A percentile compares a stretch with the other conserved stretches of the same genome.
Evolutionary conservation across 2,113 vertebrate species (phyloP).

Genomic region (Corythaixoides concolor): DNA sequence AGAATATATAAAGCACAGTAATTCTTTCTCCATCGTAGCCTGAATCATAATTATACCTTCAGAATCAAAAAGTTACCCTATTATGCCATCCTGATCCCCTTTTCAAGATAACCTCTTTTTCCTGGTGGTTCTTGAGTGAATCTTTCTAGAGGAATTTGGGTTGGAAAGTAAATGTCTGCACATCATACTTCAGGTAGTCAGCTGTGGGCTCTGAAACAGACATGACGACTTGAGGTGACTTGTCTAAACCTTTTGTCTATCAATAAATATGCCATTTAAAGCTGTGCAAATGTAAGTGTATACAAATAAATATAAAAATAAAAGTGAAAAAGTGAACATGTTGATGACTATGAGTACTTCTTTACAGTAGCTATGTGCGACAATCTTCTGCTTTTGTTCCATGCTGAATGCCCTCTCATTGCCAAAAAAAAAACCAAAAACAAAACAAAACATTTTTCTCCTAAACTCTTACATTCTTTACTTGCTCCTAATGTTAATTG

Average conservation of each 20-base stretch:
- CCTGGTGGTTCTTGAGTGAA: background rate
- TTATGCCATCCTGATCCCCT: background rate
- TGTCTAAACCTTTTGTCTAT: background rate
- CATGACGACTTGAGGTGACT: background rate
- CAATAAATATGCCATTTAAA: background rate
- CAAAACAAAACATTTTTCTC: background rate
- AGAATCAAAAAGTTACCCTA: background rate
- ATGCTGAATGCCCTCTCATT: background rate
- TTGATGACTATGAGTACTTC: background rate
- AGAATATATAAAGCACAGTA: background rate
- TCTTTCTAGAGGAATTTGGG: background rate
- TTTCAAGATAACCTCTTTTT: background rate
- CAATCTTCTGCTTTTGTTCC: background rate
- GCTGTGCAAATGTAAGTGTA: background rate
- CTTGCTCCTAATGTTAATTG: background rate
- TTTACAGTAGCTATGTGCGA: background rate
- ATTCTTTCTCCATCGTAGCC: background rate
- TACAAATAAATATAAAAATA: background rate
- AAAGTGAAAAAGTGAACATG: background rate
- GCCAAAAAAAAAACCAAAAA: background rate
- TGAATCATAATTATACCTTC: background rate
- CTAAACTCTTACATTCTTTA: background rate
- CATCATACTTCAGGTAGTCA: background rate
- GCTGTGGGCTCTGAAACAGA: background rate
- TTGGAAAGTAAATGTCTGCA: background rate